phyloP scores from a whole-genome alignment of 1,140 invertebrate genomes.

The Anagrus nilaparvatae region DNA sequence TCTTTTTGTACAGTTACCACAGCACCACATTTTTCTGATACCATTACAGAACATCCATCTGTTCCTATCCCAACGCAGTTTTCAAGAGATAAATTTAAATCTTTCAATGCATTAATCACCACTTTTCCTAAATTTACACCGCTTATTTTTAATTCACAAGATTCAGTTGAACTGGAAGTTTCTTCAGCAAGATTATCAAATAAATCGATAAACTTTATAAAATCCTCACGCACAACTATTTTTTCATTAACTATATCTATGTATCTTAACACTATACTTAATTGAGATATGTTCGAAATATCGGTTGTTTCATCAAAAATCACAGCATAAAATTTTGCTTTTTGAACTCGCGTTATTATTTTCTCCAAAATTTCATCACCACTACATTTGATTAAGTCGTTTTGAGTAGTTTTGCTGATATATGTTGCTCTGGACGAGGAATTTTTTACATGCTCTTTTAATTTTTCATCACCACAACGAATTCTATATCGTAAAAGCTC shows the following conservation, averaged over 20 bases:
- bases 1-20: slow-evolving; percentile 15
- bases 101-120: slow-evolving; percentile 15
- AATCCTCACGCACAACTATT: slow-evolving; percentile 19
- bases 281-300: slow-evolving; percentile 17
- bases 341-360: slow-evolving; percentile 16
- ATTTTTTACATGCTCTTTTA: slow-evolving; percentile 20
- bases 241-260: slow-evolving; percentile 10
- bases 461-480: slow-evolving; percentile 17
- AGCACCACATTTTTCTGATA: slow-evolving; percentile 17
- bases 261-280: slow-evolving; percentile 21
- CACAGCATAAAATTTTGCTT: slow-evolving; percentile 15
- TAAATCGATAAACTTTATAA: slow-evolving; percentile 21
- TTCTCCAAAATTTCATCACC: slow-evolving; percentile 17
- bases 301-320: slow-evolving; percentile 28
- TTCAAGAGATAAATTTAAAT: slow-evolving; percentile 12
- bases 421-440: slow-evolving; percentile 16
- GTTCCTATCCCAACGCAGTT: slow-evolving; percentile 20
- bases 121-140: slow-evolving; percentile 15
- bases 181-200: slow-evolving; percentile 6
- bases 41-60: slow-evolving; percentile 21
- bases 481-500: slow-evolving; percentile 18
- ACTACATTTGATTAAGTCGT: slow-evolving; percentile 23
- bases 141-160: slow-evolving; percentile 7
- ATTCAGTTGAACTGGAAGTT: neutral
- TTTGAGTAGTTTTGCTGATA: slow-evolving; percentile 23